Evolutionary conservation across 2,113 vertebrate genomes (phyloP), one percentile per base, ranked within the genome.

Genomic region (Merops nubicus): DNA sequence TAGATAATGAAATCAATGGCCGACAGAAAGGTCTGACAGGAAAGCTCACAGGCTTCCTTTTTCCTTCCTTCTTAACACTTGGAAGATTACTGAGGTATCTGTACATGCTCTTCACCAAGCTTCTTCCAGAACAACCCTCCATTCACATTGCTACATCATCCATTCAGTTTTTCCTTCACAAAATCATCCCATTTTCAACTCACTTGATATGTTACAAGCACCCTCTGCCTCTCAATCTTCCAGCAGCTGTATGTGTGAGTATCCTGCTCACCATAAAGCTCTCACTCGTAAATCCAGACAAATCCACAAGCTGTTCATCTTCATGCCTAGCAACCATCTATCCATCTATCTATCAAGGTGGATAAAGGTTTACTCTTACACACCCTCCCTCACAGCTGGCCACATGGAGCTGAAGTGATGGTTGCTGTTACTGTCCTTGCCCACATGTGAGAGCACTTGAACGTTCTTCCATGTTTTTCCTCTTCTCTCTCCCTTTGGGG

Each of bases 261-360:
- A 72, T 18, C 18, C 34, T 81, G 11, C 28, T 45, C 13, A n/a
- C 36, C 10, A 6, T 42, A 63, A 56, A 82, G 11, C 16, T 57
- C 36, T 67, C 1, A 0, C 16, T 62, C 29, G 4, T 73, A 73
- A 89, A 33, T 29, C 43, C 60, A 53, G 48, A 20, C 38, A 63
- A 63, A 86, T 69, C 48, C 34, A 25, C 17, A 53, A 53, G 42
- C 60, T 82, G n/a, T n/a, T 78, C 36, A 15, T 74, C 82, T 67
- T 48, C 43, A 56, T 36, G 28, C 19, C 40, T 40, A 73, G 19
- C 38, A 73, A 73, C 54, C n/a, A n/a, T n/a, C n/a, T n/a, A n/a
- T n/a, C n/a, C n/a, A n/a, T n/a, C n/a, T n/a, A 23, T 29, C 42
- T 1, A 0, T 45, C 13, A 3, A 53, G 70, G 48, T 25, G 43